Evolutionary conservation across 2,113 vertebrate genomes (phyloP).

Genomic region (Hyaena hyaena): DNA sequence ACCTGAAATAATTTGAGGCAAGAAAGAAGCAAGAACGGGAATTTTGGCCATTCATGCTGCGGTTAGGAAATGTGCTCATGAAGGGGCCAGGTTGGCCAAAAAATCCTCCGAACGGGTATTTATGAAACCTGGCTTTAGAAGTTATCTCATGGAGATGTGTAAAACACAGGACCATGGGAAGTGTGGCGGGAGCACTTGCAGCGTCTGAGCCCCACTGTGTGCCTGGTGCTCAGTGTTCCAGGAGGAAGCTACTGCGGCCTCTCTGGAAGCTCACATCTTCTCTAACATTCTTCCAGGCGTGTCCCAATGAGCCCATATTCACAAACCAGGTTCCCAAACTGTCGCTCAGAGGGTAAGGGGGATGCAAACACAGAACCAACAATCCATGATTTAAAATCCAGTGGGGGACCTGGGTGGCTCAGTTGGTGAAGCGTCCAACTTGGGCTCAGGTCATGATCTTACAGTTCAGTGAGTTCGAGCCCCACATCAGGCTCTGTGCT

Average conservation of each 20-base stretch:
- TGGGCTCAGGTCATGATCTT: no score
- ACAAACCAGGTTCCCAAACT: neutral
- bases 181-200: neutral
- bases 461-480: no score
- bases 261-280: neutral
- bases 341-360: neutral
- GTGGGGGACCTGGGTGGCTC: no score
- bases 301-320: rapidly evolving
- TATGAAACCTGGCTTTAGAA: neutral
- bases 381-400: neutral
- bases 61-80: neutral
- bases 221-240: neutral
- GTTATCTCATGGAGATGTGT: neutral
- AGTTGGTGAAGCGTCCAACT: no score
- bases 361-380: neutral
- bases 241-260: rapidly evolving
- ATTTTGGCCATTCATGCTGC: neutral
- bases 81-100: neutral
- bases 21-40: conserved; percentile 35
- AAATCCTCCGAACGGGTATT: neutral
- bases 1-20: conserved; percentile 30
- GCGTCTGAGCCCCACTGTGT: rapidly evolving
- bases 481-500: no score
- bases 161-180: neutral
- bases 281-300: neutral